Percentiles rank a stretch among this genome's conserved stretches.
Conservation (phyloP, 2,113 vertebrate species). For the Arothron firmamentum region DNA sequence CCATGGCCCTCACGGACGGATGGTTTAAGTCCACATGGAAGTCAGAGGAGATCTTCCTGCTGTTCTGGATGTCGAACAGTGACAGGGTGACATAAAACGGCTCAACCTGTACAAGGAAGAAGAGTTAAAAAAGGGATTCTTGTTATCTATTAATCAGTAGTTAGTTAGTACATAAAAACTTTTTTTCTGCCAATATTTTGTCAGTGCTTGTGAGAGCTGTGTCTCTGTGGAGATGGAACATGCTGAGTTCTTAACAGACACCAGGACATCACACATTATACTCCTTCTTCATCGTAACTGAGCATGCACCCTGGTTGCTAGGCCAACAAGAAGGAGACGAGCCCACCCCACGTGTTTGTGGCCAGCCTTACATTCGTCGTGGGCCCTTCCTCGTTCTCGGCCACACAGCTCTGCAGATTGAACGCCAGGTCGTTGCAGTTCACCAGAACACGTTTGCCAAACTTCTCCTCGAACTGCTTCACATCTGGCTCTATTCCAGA, state of each 20-base stretch:
- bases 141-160: background rate
- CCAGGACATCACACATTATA: constrained; percentile 53
- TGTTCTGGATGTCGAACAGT: constrained; percentile 90
- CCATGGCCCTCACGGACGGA: constrained; percentile 85
- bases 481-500: constrained; percentile 88
- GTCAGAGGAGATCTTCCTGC: constrained; percentile 93
- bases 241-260: constrained; percentile 27
- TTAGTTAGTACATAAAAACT: background rate
- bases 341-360: constrained; percentile 15
- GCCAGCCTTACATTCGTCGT: constrained; percentile 86
- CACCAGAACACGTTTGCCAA: constrained; percentile 92
- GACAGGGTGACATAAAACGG: constrained; percentile 95
- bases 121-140: background rate
- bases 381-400: constrained; percentile 96
- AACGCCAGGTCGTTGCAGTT: constrained; percentile 96
- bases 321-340: constrained; percentile 31
- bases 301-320: constrained; percentile 45
- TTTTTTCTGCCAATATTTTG: background rate
- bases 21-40: constrained; percentile 97
- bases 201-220: constrained; percentile 7
- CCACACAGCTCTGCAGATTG: constrained; percentile 95
- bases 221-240: constrained; percentile 17
- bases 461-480: constrained; percentile 95
- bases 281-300: constrained; percentile 34
- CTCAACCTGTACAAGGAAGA: constrained; percentile 81